Conservation (phyloP, 2,888 invertebrate genomes). For the Lithophane socia region DNA sequence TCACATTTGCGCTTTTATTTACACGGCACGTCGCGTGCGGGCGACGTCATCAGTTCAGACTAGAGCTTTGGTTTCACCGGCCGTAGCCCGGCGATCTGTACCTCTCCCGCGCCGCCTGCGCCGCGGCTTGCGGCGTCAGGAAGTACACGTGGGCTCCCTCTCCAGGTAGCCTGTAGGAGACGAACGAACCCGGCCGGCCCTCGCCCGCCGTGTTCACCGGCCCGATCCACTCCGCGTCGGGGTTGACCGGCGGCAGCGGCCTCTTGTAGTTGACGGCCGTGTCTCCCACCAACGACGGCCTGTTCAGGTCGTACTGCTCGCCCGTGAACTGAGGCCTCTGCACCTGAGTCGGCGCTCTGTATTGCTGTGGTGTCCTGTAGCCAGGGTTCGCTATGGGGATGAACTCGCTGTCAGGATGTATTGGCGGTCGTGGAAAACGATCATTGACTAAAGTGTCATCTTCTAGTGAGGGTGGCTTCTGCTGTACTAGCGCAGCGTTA, state of each 20-base stretch:
- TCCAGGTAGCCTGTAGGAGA: constrained; percentile 94
- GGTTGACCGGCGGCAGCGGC: constrained; percentile 89
- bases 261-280: constrained; percentile 90
- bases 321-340: constrained; percentile 82
- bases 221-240: constrained; percentile 91
- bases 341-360: constrained; percentile 78
- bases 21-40: constrained; percentile 80
- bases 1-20: constrained; percentile 90
- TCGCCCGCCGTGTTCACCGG: constrained; percentile 87
- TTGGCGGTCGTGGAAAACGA: constrained; percentile 91
- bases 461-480: constrained; percentile 87
- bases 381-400: constrained; percentile 87
- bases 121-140: constrained; percentile 92
- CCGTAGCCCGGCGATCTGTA: constrained; percentile 85
- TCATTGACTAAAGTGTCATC: constrained; percentile 94
- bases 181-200: constrained; percentile 91
- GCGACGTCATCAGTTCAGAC: constrained; percentile 84
- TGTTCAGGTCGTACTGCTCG: constrained; percentile 85
- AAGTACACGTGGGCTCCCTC: constrained; percentile 95
- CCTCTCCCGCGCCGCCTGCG: constrained; percentile 78
- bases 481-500: constrained; percentile 79
- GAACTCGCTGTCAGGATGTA: constrained; percentile 93
- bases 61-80: constrained; percentile 89
- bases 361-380: constrained; percentile 81
- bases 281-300: constrained; percentile 85